phyloP scores from a whole-genome alignment of 2,113 vertebrate genomes.

The Amia ocellicauda region DNA sequence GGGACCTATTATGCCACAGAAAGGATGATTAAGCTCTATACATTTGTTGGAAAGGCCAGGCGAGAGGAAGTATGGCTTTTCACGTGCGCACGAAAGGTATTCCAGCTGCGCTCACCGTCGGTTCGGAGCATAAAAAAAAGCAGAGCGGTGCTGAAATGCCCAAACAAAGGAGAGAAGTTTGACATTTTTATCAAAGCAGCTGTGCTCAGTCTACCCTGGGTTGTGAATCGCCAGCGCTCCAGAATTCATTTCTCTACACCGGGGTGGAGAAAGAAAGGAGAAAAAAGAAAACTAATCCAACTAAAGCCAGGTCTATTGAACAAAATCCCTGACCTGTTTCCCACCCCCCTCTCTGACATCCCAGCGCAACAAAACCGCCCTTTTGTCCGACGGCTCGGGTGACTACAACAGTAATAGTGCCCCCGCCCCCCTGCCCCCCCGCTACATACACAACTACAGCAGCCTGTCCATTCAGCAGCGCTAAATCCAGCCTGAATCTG shows the following conservation, averaged over 20 bases:
- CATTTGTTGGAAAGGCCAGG: background rate
- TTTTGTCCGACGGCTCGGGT: constrained; percentile 53
- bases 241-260: constrained; percentile 23
- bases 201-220: background rate
- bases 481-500: constrained; percentile 39
- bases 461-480: constrained; percentile 37
- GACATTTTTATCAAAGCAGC: constrained; percentile 38
- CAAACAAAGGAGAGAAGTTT: constrained; percentile 29
- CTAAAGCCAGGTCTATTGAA: constrained; percentile 30
- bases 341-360: constrained; percentile 16
- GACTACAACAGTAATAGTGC: constrained; percentile 35
- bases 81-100: background rate
- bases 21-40: constrained; percentile 4
- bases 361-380: constrained; percentile 44
- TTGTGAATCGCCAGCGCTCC: background rate
- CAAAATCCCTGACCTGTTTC: constrained; percentile 21
- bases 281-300: constrained; percentile 32
- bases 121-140: constrained; percentile 40
- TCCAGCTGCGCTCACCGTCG: constrained; percentile 24
- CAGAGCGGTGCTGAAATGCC: background rate
- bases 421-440: background rate
- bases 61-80: background rate
- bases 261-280: constrained; percentile 13
- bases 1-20: background rate
- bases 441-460: constrained; percentile 18